Evolutionary conservation across 2,113 vertebrate genomes (phyloP).

Genomic region (Limanda limanda): DNA sequence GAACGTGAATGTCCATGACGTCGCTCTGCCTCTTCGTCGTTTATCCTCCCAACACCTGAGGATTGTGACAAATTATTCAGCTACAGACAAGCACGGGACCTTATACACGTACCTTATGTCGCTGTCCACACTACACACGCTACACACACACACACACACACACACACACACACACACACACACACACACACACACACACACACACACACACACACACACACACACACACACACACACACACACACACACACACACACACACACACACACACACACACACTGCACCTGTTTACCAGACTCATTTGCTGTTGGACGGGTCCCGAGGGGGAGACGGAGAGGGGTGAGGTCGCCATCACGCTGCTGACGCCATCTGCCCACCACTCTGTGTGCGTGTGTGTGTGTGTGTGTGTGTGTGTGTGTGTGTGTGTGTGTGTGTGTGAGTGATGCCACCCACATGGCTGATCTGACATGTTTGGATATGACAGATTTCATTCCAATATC

Average conservation of each 20-base stretch:
- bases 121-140: background rate
- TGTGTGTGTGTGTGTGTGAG: slow-evolving; percentile 12
- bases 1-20: too few species aligned
- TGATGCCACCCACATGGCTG: slow-evolving; percentile 43
- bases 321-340: slow-evolving; percentile 44
- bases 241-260: background rate
- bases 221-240: background rate
- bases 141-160: background rate
- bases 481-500: slow-evolving; percentile 53
- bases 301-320: slow-evolving; percentile 52
- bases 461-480: slow-evolving; percentile 38
- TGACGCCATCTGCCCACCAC: slow-evolving; percentile 65
- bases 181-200: background rate
- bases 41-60: background rate
- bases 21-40: too few species aligned
- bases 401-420: slow-evolving; percentile 30
- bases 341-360: slow-evolving; percentile 51
- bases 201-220: background rate
- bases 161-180: slow-evolving; percentile 5
- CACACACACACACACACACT: slow-evolving; percentile 8
- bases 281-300: slow-evolving; percentile 63
- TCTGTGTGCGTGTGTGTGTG: slow-evolving; percentile 13
- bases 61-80: background rate
- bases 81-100: background rate
- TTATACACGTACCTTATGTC: background rate